These are phyloP conservation scores for Synodontis membranacea DNA, from an alignment of 2,113 vertebrate genomes.

Conservation along the genomic window DNA sequence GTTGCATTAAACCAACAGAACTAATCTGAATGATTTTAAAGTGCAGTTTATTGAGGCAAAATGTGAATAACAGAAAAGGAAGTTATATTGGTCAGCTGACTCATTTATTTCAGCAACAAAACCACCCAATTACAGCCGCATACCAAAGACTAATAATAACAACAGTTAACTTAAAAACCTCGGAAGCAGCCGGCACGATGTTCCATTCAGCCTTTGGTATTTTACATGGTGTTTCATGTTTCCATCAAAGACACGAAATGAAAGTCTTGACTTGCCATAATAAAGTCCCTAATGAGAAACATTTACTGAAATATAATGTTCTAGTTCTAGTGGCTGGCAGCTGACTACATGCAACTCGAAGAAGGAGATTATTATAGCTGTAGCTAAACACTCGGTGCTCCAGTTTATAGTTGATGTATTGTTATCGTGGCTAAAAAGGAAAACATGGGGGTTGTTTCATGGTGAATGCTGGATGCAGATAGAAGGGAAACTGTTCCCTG, in stretches of 20 bases:
- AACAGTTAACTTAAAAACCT: slow-evolving; percentile 24
- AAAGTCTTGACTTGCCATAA: slow-evolving; percentile 3
- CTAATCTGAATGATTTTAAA: slow-evolving; percentile 29
- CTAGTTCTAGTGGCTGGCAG: slow-evolving; percentile 35
- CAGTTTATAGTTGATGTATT: slow-evolving; percentile 41
- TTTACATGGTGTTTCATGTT: slow-evolving; percentile 6
- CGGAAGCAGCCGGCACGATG: not conserved
- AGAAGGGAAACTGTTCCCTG: slow-evolving; percentile 12
- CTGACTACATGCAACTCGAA: slow-evolving; percentile 67
- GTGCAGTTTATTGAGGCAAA: slow-evolving; percentile 36
- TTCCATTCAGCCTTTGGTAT: not conserved
- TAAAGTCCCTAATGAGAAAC: slow-evolving; percentile 44
- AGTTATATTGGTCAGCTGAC: slow-evolving; percentile 44
- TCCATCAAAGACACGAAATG: slow-evolving; percentile 32
- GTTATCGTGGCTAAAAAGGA: slow-evolving; percentile 42
- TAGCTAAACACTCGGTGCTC: slow-evolving; percentile 39
- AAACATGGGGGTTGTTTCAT: slow-evolving; percentile 45
- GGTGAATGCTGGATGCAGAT: slow-evolving; percentile 37
- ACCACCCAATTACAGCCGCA: slow-evolving; percentile 47
- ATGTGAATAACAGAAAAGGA: slow-evolving; percentile 29
- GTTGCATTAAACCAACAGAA: not conserved
- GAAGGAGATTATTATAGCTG: slow-evolving; percentile 68
- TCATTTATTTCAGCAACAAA: slow-evolving; percentile 45
- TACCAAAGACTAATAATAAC: slow-evolving; percentile 46
- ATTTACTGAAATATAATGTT: slow-evolving; percentile 44